Percentiles rank a stretch among this genome's conserved stretches.
These are phyloP conservation scores for Spinus olivaceus DNA, from an alignment of 2,797 vertebrate genomes.

Conservation along the genomic window DNA sequence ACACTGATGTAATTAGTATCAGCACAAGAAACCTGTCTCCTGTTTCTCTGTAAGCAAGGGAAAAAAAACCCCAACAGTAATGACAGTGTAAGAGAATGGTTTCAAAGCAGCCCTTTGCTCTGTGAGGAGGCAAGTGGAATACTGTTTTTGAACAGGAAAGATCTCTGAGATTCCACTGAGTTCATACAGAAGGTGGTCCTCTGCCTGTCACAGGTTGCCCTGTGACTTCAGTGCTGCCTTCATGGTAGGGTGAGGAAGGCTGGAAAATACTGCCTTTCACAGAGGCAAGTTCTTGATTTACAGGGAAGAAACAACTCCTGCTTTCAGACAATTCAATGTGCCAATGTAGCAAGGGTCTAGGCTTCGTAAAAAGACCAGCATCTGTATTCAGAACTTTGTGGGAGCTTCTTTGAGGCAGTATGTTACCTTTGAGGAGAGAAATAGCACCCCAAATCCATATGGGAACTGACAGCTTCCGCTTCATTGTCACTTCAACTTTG, in stretches of 20 bases:
- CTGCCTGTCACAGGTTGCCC: background rate
- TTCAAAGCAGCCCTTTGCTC: slow-evolving; percentile 8
- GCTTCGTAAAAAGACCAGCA: background rate
- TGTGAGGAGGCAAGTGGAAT: background rate
- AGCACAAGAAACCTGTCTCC: background rate
- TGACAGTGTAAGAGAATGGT: background rate
- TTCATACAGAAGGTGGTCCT: background rate
- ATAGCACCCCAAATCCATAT: background rate
- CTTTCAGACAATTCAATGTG: background rate
- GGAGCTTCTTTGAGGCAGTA: background rate
- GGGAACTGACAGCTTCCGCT: background rate
- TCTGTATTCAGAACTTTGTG: background rate
- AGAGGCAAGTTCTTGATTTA: background rate
- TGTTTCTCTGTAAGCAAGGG: background rate
- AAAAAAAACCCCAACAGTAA: rapidly evolving
- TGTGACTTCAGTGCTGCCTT: background rate
- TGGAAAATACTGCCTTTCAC: background rate
- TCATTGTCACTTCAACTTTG: background rate
- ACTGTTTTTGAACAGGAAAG: background rate
- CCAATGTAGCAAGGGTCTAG: background rate
- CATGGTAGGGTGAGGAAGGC: background rate
- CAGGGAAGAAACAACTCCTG: background rate
- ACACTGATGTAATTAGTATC: background rate
- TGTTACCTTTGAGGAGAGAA: background rate
- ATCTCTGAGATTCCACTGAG: background rate